Base-by-base conservation (phyloP, 2,888 invertebrate genomes). In the Tolmerus cingulatus region DNA sequence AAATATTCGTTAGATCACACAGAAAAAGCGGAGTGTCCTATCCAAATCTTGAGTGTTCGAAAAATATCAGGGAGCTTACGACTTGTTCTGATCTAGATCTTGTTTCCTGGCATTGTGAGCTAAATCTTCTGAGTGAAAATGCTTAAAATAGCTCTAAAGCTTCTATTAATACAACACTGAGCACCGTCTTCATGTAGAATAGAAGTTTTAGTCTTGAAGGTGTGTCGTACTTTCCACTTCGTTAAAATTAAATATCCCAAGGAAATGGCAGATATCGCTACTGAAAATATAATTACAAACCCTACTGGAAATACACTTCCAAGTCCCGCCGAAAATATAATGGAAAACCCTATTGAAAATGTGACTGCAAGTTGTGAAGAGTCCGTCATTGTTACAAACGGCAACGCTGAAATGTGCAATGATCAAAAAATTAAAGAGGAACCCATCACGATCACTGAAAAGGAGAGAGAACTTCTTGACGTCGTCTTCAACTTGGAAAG, bases 401-500 rank as follows among this genome's bases (percentile, higher is more conserved):
- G 82, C 19, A 40, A 12, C 19, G 57, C 19, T 5, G 66, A 66
- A 2, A 27, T 14, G 19, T 3, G 12, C 12, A 9, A 12, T 27
- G 66, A n/a, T 84, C 66, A 66, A 8, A 66, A 66, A 27, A 66
- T 66, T 27, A 23, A 57, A 66, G 66, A 40, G 1, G 85, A 74
- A 7, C 34, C 55, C 34, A 27, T 43, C 34, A 12, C 85, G 5
- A 74, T 85, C 16, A 86, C 43, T 57, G 87, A 87, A 34, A 89
- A 89, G 86, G 90, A 91, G 74, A 91, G 91, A 87, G 92, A 92
- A 74, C 90, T 93, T 76, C 90, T 92, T 37, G 92, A 92, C 88
- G 91, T 92, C 89, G 91, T 92, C 0, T 92, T 92, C 88, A 89
- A 90, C 76, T 90, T 92, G 88, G 92, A 92, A 90, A 92, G 92